Evolutionary conservation across 1,140 invertebrate genomes (phyloP).

Genomic region (Drosophila sp.): DNA sequence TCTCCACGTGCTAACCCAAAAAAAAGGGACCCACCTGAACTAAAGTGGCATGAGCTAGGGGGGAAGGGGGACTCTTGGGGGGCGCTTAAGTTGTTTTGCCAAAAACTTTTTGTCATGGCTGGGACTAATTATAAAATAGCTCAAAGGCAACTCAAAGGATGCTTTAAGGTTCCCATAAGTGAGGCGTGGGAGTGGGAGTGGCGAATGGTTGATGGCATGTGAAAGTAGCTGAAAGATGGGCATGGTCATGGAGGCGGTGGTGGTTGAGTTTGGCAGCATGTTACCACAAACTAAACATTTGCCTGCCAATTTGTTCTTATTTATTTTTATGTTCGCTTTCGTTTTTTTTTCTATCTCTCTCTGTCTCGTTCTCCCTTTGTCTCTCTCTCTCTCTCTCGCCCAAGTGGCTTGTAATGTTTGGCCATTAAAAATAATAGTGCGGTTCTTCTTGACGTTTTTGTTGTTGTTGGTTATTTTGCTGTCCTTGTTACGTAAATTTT

Average conservation of each 20-base stretch:
- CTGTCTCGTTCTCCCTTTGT: background rate
- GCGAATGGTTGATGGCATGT: slow-evolving; percentile 22
- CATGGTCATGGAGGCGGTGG: background rate
- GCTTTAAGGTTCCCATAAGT: slow-evolving; percentile 51
- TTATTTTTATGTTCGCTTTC: slow-evolving; percentile 75
- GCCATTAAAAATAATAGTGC: slow-evolving; percentile 81
- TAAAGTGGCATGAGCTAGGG: slow-evolving; percentile 17
- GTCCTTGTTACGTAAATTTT: slow-evolving; percentile 57
- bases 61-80: slow-evolving; percentile 14
- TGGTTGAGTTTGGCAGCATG: slow-evolving; percentile 39
- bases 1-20: slow-evolving; percentile 51
- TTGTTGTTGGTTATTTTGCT: slow-evolving; percentile 40
- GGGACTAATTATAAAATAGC: slow-evolving; percentile 81
- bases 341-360: slow-evolving; percentile 38
- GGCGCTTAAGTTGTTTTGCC: slow-evolving; percentile 75
- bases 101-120: slow-evolving; percentile 78
- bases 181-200: background rate
- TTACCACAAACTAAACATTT: slow-evolving; percentile 77
- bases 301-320: slow-evolving; percentile 80
- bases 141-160: slow-evolving; percentile 73
- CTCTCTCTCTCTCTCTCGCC: slow-evolving; percentile 11
- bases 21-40: slow-evolving; percentile 53
- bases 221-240: too few species aligned
- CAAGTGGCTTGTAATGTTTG: slow-evolving; percentile 74
- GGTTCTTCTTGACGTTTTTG: slow-evolving; percentile 56